Evolutionary conservation across 1,140 invertebrate species (phyloP), one percentile per base, ranked within the genome.

Genomic region (Colletes latitarsis): DNA sequence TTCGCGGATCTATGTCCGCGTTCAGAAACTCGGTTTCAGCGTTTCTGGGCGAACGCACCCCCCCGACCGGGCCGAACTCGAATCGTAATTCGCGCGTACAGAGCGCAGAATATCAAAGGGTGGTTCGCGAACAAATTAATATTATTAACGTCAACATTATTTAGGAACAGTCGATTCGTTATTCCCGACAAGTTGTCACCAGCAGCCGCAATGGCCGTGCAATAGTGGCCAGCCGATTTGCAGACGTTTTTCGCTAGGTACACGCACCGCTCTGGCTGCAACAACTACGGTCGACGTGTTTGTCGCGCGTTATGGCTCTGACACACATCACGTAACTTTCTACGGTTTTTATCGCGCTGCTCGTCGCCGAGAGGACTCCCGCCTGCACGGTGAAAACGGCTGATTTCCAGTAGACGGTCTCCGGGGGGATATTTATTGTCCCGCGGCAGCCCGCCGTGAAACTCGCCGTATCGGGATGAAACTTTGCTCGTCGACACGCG

Each of bases 291-390:
- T 46, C 62, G 49, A 55, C 81, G 53, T 60, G 82, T 81, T 87
- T 60, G 77, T 71, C 46, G 71, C 77, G 60, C 60, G 78, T 82
- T 87, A 87, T 82, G 79, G 43, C 64, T 14, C 69, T 78, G 72
- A 88, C 86, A 84, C 79, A 85, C 83, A 88, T 88, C 86, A 77
- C 85, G 76, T 81, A 84, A 87, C 85, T 88, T 88, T 88, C 86
- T 82, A 82, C 70, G 57, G 53, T 77, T 87, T 87, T 84, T 87
- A 73, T 87, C 67, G 62, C 41, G 53, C 1, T 3, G 39, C 9
- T 52, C 12, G 66, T 49, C 39, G 58, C 15, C 43, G 21, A 4
- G 46, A 39, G 17, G 9, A 52, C 62, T 58, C n/a, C 69, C 30
- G 63, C 14, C 21, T 55, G 73, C 73, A 53, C 53, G 63, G 79